Evolutionary conservation across 2,888 invertebrate genomes (phyloP).

Genomic region (Microctonus hyperodae): DNA sequence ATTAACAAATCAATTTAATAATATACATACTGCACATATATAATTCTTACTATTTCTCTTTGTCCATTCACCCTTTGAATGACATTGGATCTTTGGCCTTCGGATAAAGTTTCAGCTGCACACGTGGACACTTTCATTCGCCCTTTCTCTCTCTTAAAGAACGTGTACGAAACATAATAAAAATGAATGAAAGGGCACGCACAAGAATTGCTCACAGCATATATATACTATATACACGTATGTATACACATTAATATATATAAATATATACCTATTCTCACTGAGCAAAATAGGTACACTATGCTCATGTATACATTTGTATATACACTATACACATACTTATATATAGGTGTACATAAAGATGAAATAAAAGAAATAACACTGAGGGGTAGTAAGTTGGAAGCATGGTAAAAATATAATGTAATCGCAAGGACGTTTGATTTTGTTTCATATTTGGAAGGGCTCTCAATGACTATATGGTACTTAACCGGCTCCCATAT

Average conservation of each 20-base stretch:
- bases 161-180: neutral
- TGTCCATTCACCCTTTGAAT: slow-evolving; percentile 6
- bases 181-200: neutral
- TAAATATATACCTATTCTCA: no score
- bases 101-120: slow-evolving; percentile 15
- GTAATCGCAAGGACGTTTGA: slow-evolving; percentile 18
- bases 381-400: neutral
- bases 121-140: slow-evolving; percentile 19
- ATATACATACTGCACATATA: neutral
- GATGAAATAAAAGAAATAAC: neutral
- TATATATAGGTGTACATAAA: no score
- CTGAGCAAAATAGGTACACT: no score
- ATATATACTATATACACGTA: neutral
- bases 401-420: neutral
- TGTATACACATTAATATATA: no score
- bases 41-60: slow-evolving; percentile 4
- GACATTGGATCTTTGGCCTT: slow-evolving; percentile 17
- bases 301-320: no score
- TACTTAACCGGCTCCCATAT: slow-evolving; percentile 1
- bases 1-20: slow-evolving; percentile 29
- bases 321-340: no score
- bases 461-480: slow-evolving; percentile 13
- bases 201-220: neutral
- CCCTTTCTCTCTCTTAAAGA: neutral
- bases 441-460: slow-evolving; percentile 10